Evolutionary conservation across 2,797 vertebrate genomes (phyloP), one percentile per base, ranked within the genome.

Genomic region (Buceros bicornis): DNA sequence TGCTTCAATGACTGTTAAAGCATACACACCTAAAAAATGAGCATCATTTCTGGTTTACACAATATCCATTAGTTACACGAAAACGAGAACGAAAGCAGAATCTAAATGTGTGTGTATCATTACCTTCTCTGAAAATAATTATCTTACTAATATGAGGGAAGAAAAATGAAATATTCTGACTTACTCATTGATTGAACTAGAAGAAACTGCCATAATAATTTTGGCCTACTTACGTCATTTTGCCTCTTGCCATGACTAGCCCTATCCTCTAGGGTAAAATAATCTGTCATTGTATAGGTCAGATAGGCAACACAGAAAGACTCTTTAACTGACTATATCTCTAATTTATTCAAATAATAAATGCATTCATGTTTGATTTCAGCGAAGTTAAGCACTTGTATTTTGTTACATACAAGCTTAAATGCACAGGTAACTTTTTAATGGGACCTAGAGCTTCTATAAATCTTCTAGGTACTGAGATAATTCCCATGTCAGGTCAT

Each of bases 51-150:
- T 72, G 21, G 5, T n/a, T 80, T 89, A 69, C 16, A 16, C 8
- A 35, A 19, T 57, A 11, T 2, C 2, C 5, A 40, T 47, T 0
- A 1, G 1, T 62, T 54, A 31, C 5, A 42, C 21, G 18, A 60
- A 74, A 74, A 50, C 0, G 10, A 62, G 37, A 76, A 29, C 8
- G 22, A 37, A 78, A 79, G 16, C 18, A 50, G 15, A 22, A 42
- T 84, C 87, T 66, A 9, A 8, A 15, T 50, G 3, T 25, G 6
- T 66, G 2, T 10, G 29, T 79, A 16, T 40, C 1, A 51, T 56
- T 64, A 24, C 25, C 11, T 74, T n/a, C 8, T 67, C 35, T 60
- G 25, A 93, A 51, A 74, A 51, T 10, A 73, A 77, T 53, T 77
- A 14, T 56, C 19, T 72, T 62, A 26, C 8, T 50, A 67, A 22